Evolutionary conservation across 2,888 invertebrate genomes (phyloP), one percentile per base, ranked within the genome.

Genomic region (Chrysina gloriosa): DNA sequence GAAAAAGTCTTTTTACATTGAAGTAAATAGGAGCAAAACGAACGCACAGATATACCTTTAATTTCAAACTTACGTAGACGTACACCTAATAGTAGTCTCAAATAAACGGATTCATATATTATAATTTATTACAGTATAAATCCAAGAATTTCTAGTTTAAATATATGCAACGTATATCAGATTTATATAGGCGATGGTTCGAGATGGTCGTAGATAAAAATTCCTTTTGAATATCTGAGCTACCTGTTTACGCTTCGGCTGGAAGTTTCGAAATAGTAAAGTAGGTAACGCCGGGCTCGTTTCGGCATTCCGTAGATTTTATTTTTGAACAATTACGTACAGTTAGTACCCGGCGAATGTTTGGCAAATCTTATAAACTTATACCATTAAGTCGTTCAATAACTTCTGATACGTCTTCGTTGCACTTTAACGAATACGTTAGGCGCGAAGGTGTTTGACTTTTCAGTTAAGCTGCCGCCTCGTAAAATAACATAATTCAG

Each of bases 401-500:
- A 52, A 52, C 31, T 31, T 52, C 31, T 3, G 31, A 52, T 52
- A 52, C 1, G 31, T 31, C 31, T 14, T 52, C 19, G 34, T 31
- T 52, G 52, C 52, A 52, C 52, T 31, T 52, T 29, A 16, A 19
- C 31, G 16, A 11, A 23, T 25, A 11, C 25, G 25, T 14, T 29
- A 25, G n/a, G 31, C 19, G 29, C 16, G 52, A 52, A 52, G 31
- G 16, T 52, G 52, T 52, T 52, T 52, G 19, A 31, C 31, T 52
- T 52, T 52, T 52, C 19, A 31, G 52, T 29, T 31, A 31, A 52
- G 31, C 31, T 31, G 52, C 7, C 31, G 52, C 52, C 31, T 29
- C 52, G 29, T 31, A 52, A 52, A 29, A 52, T 52, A 52, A 52
- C 29, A 29, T 52, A 29, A 29, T 16, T 52, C 52, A 31, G 31